Percentiles rank a stretch among this genome's conserved stretches.
Conservation (phyloP, 2,888 invertebrate species). For the Deilephila elpenor region DNA sequence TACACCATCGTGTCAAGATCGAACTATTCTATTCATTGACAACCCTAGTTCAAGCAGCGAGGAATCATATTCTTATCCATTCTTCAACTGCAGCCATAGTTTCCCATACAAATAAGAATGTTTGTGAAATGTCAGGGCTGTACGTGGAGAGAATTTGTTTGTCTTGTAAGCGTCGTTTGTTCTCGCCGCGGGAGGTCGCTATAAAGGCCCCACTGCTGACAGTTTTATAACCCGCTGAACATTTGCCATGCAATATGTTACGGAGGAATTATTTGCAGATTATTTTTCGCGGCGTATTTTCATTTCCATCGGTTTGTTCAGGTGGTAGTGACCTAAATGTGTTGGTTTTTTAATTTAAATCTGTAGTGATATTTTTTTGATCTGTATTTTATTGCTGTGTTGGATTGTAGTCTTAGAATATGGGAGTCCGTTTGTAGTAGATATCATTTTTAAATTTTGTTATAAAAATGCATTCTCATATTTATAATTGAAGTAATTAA, state of each 20-base stretch:
- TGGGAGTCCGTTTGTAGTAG: no score
- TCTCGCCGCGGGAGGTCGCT: neutral
- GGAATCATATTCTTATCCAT: neutral
- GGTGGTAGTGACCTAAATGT: neutral
- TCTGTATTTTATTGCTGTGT: neutral
- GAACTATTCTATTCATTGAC: no score
- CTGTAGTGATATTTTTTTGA: no score
- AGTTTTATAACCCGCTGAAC: slow-evolving; percentile 8
- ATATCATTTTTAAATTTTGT: no score
- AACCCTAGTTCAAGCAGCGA: neutral
- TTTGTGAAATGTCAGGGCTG: neutral
- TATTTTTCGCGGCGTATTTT: neutral
- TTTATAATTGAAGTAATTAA: no score
- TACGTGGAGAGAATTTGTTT: slow-evolving; percentile 6
- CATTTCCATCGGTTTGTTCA: neutral
- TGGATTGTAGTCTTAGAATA: neutral
- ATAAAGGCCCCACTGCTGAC: neutral
- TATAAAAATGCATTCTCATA: no score
- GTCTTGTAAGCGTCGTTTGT: slow-evolving; percentile 10
- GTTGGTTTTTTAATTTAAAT: neutral
- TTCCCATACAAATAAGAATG: slow-evolving; percentile 8
- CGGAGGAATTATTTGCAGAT: slow-evolving; percentile 2
- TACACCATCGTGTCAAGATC: no score
- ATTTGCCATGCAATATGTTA: slow-evolving; percentile 10
- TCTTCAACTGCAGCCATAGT: neutral